Evolutionary conservation across 2,888 invertebrate genomes (phyloP), one percentile per base, ranked within the genome.

Genomic region (Agrotis segetum): DNA sequence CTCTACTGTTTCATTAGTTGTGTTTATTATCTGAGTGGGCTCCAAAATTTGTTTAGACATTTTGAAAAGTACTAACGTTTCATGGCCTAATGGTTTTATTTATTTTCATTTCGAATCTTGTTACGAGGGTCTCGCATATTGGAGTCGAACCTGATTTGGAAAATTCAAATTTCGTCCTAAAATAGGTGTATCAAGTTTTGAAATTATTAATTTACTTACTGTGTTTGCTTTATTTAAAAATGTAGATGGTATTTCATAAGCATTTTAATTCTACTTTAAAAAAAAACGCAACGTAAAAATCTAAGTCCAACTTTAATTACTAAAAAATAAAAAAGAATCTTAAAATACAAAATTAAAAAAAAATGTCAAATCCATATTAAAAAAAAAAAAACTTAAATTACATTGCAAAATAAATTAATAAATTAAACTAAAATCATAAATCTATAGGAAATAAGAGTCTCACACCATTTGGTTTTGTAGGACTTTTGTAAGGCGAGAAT

Each of bases 401-500:
- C 19, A 21, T 9, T 17, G n/a, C 21, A 11, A n/a, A 58, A 59
- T 62, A 68, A 55, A 50, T 69, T 44, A 56, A 21, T 7, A 19
- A 60, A 44, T 50, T 46, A 11, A 53, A 53, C 16, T 69, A 44
- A 11, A 59, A 80, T 89, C 83, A 92, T 79, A 87, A 84, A 65
- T 89, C 79, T 56, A 85, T 69, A 19, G 94, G 93, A 85, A 95
- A 95, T n/a, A 95, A 61, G 13, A 95, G 85, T 64, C 93, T 88
- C 3, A 95, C 91, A n/a, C 92, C 92, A 55, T 88, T 88, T 13
- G 47, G 52, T 60, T 90, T 91, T 3, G 52, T 79, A 0, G 92
- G 90, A 69, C 88, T 92, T 85, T 93, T 92, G 66, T 93, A 94
- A 0, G 94, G 94, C 0, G 94, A 92, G 75, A 85, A 92, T 55